Base-by-base conservation (phyloP, 1,140 invertebrate species). In the Drosophila malerkotliana region DNA sequence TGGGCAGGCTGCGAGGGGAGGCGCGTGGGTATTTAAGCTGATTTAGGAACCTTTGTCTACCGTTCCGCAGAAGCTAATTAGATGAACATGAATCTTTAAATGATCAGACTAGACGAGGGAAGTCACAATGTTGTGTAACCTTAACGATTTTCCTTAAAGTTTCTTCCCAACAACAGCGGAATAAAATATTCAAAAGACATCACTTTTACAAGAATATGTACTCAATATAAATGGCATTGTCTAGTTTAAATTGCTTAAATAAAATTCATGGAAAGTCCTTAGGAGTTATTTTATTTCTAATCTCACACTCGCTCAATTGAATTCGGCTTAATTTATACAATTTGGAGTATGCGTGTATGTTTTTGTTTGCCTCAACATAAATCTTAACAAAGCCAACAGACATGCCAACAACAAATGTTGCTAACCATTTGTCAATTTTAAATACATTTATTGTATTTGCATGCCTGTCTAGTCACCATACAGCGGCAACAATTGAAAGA, bases 341-440 rank as follows among this genome's bases (percentile, higher is more conserved):
- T 69, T 69, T 63, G 62, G 52, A 21, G 24, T 18, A 39, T 39
- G 30, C 32, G 6, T 18, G 51, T 69, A 18, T 48, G 26, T 69
- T 39, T 67, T 48, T 58, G 34, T 67, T 66, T 66, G 55, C 39
- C 72, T 55, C 28, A 53, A 52, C 62, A 76, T 76, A 76, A 76
- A 76, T 76, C 73, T 76, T 76, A 51, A 61, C 72, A 76, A 76
- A 68, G 73, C 73, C 53, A 80, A 82, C 83, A 69, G 62, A 47
- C 64, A 55, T 54, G 66, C 51, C 66, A 75, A 54, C 72, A 75
- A 75, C 60, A 75, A 76, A 74, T 75, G 64, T 53, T 57, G 78
- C 82, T 81, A 72, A 72, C 55, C 62, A 87, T 88, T 82, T 87
- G 78, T 87, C 81, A 87, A 72, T 75, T 71, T 82, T 81, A 82